Evolutionary conservation across 2,888 invertebrate species (phyloP).

Genomic region (Drosophila infuscata): DNA sequence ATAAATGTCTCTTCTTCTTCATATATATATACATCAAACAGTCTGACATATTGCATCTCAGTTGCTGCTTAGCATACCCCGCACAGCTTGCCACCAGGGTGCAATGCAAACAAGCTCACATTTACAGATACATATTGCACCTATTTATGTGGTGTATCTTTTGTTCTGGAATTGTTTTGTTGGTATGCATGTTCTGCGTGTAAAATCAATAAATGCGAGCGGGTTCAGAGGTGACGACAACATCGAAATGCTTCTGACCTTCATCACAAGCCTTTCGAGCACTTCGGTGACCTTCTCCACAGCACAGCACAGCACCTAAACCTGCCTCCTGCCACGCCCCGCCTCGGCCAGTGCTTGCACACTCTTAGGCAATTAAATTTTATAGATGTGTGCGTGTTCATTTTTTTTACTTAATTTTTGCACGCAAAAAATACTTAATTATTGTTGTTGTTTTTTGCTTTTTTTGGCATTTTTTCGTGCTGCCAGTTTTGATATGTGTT

Average conservation of each 20-base stretch:
- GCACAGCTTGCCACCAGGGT: slow-evolving; percentile 12
- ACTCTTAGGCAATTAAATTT: slow-evolving; percentile 41
- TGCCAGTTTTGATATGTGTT: slow-evolving; percentile 46
- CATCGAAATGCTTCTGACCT: slow-evolving; percentile 72
- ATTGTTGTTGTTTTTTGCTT: slow-evolving; percentile 4
- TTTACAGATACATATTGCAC: slow-evolving; percentile 4
- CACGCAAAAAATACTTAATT: slow-evolving; percentile 50
- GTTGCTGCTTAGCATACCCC: slow-evolving; percentile 12
- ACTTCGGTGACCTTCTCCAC: slow-evolving; percentile 61
- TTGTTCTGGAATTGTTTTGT: slow-evolving; percentile 23
- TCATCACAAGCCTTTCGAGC: slow-evolving; percentile 48
- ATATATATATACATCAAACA: neutral
- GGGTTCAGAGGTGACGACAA: slow-evolving; percentile 78
- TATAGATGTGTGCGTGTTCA: slow-evolving; percentile 26
- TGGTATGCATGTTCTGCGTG: slow-evolving; percentile 45
- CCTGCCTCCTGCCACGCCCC: neutral
- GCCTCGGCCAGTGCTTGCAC: neutral
- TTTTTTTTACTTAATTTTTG: slow-evolving; percentile 44
- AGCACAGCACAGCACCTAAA: neutral
- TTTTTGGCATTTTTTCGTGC: slow-evolving; percentile 14
- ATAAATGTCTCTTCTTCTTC: neutral
- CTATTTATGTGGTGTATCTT: slow-evolving; percentile 32
- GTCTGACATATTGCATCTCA: neutral
- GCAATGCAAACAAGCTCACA: slow-evolving; percentile 39
- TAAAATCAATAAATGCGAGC: slow-evolving; percentile 81